phyloP scores from a whole-genome alignment of 2,797 vertebrate genomes.

The Enoplosus armatus region DNA sequence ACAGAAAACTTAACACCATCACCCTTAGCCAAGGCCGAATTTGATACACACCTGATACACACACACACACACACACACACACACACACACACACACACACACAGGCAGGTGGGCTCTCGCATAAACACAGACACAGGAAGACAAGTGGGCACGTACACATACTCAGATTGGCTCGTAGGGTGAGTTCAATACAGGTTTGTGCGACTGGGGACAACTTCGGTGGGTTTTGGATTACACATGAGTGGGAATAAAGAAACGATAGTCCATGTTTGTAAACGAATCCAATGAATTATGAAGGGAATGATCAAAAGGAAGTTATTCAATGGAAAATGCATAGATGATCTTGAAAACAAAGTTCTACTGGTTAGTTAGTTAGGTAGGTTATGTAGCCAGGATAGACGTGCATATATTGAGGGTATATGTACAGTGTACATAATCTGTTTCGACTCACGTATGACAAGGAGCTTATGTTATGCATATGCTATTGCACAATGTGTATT shows the following conservation, averaged over 20 bases:
- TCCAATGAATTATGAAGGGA: neutral
- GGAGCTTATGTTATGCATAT: no score
- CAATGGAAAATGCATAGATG: neutral
- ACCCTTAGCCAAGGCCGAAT: constrained; percentile 19
- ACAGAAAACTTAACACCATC: constrained; percentile 33
- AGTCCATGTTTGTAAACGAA: neutral
- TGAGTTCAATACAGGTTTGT: neutral
- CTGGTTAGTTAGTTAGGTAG: neutral
- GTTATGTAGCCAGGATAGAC: neutral
- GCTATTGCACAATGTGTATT: no score
- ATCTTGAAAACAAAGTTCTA: neutral
- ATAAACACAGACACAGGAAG: constrained; percentile 17
- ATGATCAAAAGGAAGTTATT: neutral
- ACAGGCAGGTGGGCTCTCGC: constrained; percentile 6
- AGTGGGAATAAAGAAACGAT: neutral
- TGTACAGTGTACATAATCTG: no score
- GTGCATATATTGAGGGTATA: no score
- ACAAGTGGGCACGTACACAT: constrained; percentile 12
- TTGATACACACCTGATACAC: constrained; percentile 47
- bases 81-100: constrained; percentile 19
- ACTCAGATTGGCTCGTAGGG: neutral
- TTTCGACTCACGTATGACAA: no score
- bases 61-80: constrained; percentile 16
- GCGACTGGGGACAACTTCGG: neutral
- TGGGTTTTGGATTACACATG: neutral